These are phyloP conservation scores for Heliothis virescens DNA, from an alignment of 1,140 invertebrate genomes.

Conservation along the genomic window DNA sequence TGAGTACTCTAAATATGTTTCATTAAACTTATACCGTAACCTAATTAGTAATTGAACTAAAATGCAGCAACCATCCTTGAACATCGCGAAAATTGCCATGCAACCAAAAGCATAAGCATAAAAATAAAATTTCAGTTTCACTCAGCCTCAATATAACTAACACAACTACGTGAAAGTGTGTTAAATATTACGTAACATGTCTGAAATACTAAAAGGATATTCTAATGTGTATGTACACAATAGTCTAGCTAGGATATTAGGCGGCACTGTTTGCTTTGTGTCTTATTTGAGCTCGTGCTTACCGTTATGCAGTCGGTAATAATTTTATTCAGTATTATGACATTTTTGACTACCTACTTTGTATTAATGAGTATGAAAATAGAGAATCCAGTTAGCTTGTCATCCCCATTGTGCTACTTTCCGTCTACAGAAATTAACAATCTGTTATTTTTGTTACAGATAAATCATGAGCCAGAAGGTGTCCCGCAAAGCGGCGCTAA, in stretches of 20 bases:
- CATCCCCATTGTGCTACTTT: not conserved
- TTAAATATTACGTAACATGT: slow-evolving; percentile 37
- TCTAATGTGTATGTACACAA: slow-evolving; percentile 14
- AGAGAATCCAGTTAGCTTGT: not conserved
- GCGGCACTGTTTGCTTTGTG: slow-evolving; percentile 1
- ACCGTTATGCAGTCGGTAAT: not conserved
- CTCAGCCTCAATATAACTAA: not conserved
- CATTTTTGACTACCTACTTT: too few species aligned
- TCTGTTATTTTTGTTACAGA: slow-evolving; percentile 57
- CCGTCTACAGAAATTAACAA: not conserved
- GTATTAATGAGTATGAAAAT: too few species aligned
- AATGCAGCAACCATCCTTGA: too few species aligned
- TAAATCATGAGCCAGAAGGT: slow-evolving; percentile 79
- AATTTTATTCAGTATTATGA: not conserved
- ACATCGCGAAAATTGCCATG: not conserved
- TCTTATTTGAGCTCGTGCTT: not conserved
- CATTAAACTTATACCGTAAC: too few species aligned
- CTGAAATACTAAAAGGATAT: slow-evolving; percentile 40
- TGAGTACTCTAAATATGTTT: too few species aligned
- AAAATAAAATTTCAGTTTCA: slow-evolving; percentile 11
- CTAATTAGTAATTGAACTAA: too few species aligned
- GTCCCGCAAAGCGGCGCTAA: slow-evolving; percentile 70
- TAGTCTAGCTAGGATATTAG: slow-evolving; percentile 32
- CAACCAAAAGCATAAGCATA: not conserved
- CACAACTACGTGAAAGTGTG: slow-evolving; percentile 42